Evolutionary conservation across 2,797 vertebrate species (phyloP), one percentile per base, ranked within the genome.

Genomic region (Fringilla coelebs): DNA sequence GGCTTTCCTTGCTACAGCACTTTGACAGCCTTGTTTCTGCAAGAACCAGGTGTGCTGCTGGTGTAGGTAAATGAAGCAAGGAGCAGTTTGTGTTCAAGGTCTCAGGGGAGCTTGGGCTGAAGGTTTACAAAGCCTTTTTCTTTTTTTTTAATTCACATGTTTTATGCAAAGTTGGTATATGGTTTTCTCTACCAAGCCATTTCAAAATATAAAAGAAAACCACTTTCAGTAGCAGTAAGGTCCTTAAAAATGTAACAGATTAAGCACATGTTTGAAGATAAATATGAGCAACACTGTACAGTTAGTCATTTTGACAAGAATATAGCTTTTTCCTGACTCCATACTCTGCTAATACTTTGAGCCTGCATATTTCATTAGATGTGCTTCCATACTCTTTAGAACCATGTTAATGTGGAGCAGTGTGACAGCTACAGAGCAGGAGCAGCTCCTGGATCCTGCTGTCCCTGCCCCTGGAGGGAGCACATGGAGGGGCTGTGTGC

Each of bases 241-340:
- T 78, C 66, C 68, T 92, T 94, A 91, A 91, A 91, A 85, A 90
- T 88, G 81, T 74, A 93, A 55, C 73, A 90, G 84, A 84, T 92
- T n/a, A 93, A 82, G 65, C 57, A 57, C 52, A 4, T 60, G 68
- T 80, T 89, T 73, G 93, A 95, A 94, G 79, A 94, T 51, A 68
- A 94, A 88, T 88, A 89, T 0, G 28, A 91, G 65, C 82, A 43
- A 72, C 75, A 49, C 65, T 43, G 57, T 80, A 77, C 65, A 49
- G 82, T 94, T 85, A 89, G 87, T 93, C 40, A 84, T 78, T 94
- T 55, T 93, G 95, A 94, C 93, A 94, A 85, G 89, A 90, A 73
- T 71, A 55, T 32, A 70, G 92, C 78, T 85, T 71, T 92, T 80
- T 62, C 29, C 60, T 7, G 6, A 51, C 79, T 93, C 85, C 28